phyloP scores from a whole-genome alignment of 2,797 vertebrate species.

The Micromesistius poutassou region DNA sequence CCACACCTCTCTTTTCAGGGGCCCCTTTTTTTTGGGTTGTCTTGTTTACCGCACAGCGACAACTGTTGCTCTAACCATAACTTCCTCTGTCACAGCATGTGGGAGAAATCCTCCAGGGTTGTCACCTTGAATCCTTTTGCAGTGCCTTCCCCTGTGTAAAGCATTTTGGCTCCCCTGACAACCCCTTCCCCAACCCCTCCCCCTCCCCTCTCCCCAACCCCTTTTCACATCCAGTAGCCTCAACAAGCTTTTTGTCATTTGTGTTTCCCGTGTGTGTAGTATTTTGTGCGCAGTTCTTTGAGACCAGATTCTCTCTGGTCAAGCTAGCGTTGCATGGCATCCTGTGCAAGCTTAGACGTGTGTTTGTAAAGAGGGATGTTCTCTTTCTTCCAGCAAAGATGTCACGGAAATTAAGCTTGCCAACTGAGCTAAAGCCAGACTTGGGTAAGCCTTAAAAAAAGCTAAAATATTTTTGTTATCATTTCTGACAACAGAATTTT shows the following conservation, averaged over 20 bases:
- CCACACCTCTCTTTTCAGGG: constrained; percentile 59
- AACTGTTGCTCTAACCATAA: background rate
- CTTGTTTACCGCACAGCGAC: background rate
- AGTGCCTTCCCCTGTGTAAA: constrained; percentile 41
- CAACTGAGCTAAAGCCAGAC: constrained; percentile 99
- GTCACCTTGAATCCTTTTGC: constrained; percentile 36
- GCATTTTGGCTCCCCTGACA: constrained; percentile 47
- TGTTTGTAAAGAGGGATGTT: constrained; percentile 87
- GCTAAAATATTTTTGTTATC: constrained; percentile 48
- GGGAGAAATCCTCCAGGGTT: constrained; percentile 41
- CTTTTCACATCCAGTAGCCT: constrained; percentile 21
- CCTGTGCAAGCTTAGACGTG: constrained; percentile 69
- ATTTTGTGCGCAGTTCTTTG: constrained; percentile 50
- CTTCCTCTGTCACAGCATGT: constrained; percentile 57
- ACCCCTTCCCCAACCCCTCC: background rate
- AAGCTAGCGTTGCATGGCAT: constrained; percentile 72
- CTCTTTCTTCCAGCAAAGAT: constrained; percentile 99
- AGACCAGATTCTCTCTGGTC: constrained; percentile 35
- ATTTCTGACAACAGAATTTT: constrained; percentile 12
- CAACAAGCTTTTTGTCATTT: constrained; percentile 37
- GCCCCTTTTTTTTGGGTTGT: constrained; percentile 38
- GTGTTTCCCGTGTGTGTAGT: constrained; percentile 38
- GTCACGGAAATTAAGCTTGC: constrained; percentile 99
- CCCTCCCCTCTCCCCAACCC: too few relatives aligned
- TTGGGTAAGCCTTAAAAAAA: constrained; percentile 88